These are phyloP conservation scores for Gambusia holbrooki DNA, from an alignment of 2,113 vertebrate genomes.

Conservation along the genomic window DNA sequence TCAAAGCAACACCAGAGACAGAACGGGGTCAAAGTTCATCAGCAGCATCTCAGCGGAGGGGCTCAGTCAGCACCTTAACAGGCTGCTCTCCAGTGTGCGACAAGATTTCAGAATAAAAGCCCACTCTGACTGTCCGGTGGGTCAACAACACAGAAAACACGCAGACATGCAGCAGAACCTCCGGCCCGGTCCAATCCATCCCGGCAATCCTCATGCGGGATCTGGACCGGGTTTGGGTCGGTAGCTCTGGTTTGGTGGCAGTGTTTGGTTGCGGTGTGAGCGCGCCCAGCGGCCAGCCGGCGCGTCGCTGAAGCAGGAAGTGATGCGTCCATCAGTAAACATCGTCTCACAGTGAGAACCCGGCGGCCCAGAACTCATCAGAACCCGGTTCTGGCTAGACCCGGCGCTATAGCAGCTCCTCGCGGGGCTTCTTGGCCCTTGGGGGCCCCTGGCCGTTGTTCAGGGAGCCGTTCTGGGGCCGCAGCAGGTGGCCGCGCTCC, in stretches of 20 bases:
- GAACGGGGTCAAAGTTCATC: constrained; percentile 65
- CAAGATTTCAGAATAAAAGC: constrained; percentile 50
- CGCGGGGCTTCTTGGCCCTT: constrained; percentile 85
- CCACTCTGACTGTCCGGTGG: constrained; percentile 10
- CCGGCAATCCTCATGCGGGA: constrained; percentile 60
- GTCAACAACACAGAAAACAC: constrained; percentile 40
- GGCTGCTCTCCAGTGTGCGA: constrained; percentile 50
- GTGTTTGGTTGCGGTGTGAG: constrained; percentile 62
- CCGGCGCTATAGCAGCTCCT: constrained; percentile 79
- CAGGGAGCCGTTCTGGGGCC: constrained; percentile 91
- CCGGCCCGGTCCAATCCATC: constrained; percentile 13
- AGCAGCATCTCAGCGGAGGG: constrained; percentile 38
- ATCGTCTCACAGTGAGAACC: constrained; percentile 18
- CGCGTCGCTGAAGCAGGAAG: constrained; percentile 27
- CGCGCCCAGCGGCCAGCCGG: no score
- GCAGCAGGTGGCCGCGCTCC: constrained; percentile 91
- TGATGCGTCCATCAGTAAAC: constrained; percentile 19
- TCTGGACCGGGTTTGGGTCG: not conserved
- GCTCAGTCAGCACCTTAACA: not conserved
- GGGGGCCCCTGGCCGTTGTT: constrained; percentile 88
- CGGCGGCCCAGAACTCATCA: constrained; percentile 15
- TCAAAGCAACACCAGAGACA: constrained; percentile 9
- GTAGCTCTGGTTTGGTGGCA: constrained; percentile 44
- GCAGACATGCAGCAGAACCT: constrained; percentile 54
- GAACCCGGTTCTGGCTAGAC: not conserved